Conservation (phyloP, 2,113 vertebrate species). For the Orthochromis malagaraziensis region DNA sequence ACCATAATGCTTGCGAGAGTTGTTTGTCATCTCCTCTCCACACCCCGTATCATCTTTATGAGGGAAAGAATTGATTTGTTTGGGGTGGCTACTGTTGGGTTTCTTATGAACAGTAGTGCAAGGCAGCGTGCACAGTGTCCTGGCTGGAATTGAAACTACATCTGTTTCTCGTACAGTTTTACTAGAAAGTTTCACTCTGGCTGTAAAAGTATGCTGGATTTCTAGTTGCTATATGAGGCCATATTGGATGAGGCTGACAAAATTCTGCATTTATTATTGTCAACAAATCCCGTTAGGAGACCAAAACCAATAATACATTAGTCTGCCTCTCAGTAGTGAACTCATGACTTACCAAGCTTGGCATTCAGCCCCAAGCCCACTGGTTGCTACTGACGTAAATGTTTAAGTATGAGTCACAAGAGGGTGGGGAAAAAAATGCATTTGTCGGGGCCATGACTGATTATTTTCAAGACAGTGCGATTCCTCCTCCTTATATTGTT, state of each 20-base stretch:
- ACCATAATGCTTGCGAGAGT: slow-evolving; percentile 14
- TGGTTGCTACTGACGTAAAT: not conserved
- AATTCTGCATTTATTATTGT: not conserved
- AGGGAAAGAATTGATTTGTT: slow-evolving; percentile 41
- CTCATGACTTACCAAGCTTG: not conserved
- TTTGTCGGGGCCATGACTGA: not conserved
- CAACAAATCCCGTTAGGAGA: not conserved
- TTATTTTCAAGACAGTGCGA: not conserved
- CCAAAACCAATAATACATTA: not conserved
- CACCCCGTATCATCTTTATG: slow-evolving; percentile 7
- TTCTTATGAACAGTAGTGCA: slow-evolving; percentile 8
- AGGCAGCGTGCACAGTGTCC: not conserved
- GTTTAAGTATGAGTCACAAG: not conserved
- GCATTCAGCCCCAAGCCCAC: not conserved
- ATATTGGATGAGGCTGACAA: not conserved
- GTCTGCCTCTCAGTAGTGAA: not conserved
- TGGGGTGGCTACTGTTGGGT: slow-evolving; percentile 17
- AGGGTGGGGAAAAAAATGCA: not conserved
- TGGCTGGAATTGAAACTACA: not conserved
- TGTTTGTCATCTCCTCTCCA: slow-evolving; percentile 38
- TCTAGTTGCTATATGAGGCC: not conserved
- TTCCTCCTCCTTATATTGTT: not conserved
- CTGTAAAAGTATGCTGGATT: not conserved
- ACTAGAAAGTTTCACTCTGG: not conserved
- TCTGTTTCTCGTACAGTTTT: not conserved